These are phyloP conservation scores for Apamea monoglypha DNA, from an alignment of 2,888 invertebrate genomes.

Conservation along the genomic window DNA sequence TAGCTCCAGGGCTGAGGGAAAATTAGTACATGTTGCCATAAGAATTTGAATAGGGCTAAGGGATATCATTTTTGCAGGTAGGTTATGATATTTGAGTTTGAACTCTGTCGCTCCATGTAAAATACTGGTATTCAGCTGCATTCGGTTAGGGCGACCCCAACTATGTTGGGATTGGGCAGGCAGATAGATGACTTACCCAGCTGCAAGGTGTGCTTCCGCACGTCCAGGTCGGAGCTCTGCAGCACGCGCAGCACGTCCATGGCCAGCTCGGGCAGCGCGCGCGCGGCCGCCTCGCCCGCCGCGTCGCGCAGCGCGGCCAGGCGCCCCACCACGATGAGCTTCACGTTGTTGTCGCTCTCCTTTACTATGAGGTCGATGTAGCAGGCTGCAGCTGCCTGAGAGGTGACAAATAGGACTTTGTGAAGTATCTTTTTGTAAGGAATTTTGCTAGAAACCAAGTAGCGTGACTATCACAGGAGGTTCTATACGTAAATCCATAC, in stretches of 20 bases:
- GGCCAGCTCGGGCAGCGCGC: constrained; percentile 96
- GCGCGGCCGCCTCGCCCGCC: constrained; percentile 95
- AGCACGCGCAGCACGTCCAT: constrained; percentile 99
- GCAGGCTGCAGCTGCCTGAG: constrained; percentile 96
- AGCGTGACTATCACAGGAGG: not conserved
- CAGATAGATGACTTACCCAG: constrained; percentile 85
- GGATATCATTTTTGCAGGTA: not conserved
- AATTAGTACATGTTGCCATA: not conserved
- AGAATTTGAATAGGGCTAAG: not conserved
- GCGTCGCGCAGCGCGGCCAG: constrained; percentile 96
- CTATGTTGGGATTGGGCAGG: too few species aligned
- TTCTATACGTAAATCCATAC: not conserved
- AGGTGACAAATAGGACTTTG: not conserved
- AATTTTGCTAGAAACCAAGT: too few species aligned
- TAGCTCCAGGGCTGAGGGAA: constrained; percentile 11
- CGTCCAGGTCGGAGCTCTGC: constrained; percentile 98
- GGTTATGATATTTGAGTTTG: not conserved
- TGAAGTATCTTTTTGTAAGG: too few species aligned
- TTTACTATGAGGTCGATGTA: constrained; percentile 99
- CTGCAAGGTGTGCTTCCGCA: constrained; percentile 95
- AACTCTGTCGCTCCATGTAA: not conserved
- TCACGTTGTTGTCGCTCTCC: constrained; percentile 99
- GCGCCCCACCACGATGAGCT: constrained; percentile 98
- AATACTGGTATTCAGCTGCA: not conserved
- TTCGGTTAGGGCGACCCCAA: not conserved